Conservation (phyloP, 2,113 vertebrate genomes). For the Psophia crepitans region DNA sequence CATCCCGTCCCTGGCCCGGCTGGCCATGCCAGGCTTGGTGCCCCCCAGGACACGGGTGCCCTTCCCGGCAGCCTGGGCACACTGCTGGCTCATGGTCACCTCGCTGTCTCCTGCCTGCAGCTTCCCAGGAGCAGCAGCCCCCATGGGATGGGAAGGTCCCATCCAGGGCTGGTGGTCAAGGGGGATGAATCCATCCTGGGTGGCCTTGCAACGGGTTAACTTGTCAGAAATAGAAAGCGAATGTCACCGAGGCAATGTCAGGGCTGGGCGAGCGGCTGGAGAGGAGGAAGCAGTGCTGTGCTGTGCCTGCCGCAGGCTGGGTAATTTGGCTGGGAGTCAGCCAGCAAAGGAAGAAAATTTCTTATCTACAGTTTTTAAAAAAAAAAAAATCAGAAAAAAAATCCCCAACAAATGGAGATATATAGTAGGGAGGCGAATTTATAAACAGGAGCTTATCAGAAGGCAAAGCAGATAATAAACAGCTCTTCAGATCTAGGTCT, state of each 20-base stretch:
- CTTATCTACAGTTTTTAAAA: not conserved
- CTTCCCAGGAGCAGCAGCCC: not conserved
- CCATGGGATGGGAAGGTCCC: rapidly evolving
- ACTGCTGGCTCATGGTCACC: too few species aligned
- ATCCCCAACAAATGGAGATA: slow-evolving; percentile 16
- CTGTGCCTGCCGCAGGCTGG: not conserved
- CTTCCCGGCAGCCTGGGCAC: too few species aligned
- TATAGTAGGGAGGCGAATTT: not conserved
- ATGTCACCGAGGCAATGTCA: rapidly evolving
- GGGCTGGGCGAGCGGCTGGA: not conserved
- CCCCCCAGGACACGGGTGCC: too few species aligned
- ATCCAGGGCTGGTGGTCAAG: not conserved
- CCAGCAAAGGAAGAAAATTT: not conserved
- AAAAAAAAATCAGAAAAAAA: not conserved
- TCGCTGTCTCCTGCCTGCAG: not conserved
- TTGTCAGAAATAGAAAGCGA: not conserved
- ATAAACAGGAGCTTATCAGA: slow-evolving; percentile 53
- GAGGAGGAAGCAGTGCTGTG: not conserved
- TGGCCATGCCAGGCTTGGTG: too few species aligned
- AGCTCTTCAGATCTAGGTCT: slow-evolving; percentile 37
- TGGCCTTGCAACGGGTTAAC: not conserved
- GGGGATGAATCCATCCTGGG: rapidly evolving
- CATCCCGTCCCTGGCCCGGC: too few species aligned
- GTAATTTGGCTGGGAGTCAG: not conserved
- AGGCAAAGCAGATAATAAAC: slow-evolving; percentile 37